Percentiles rank a stretch among this genome's conserved stretches.
Conservation (phyloP, 2,113 vertebrate genomes). For the Tamias sibiricus region DNA sequence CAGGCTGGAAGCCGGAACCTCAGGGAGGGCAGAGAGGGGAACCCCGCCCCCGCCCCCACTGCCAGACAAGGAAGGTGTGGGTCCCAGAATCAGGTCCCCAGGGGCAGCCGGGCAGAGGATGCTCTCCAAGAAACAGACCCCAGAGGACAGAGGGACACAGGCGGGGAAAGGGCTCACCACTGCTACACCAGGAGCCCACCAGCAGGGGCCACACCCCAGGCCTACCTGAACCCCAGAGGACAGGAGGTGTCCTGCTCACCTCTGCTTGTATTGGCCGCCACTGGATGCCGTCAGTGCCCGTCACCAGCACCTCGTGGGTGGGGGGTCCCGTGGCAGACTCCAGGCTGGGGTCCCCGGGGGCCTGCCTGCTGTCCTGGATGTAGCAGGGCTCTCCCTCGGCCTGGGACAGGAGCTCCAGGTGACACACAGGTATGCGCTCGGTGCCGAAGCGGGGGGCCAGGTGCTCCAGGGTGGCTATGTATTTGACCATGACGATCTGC, state of each 20-base stretch:
- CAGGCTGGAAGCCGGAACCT: background rate
- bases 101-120: background rate
- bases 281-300: conserved; percentile 89
- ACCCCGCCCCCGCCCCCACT: no score
- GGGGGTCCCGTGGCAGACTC: accelerated
- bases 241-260: conserved; percentile 69
- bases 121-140: background rate
- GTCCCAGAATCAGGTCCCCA: background rate
- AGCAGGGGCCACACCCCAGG: background rate
- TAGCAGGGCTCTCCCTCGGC: conserved; percentile 80
- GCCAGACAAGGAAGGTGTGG: background rate
- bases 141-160: background rate
- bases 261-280: conserved; percentile 83
- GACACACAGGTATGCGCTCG: conserved; percentile 85
- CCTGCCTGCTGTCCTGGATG: conserved; percentile 32
- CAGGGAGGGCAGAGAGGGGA: background rate
- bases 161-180: background rate
- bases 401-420: conserved; percentile 83
- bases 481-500: conserved; percentile 93
- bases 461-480: conserved; percentile 93
- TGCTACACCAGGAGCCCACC: background rate
- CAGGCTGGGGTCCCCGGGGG: accelerated
- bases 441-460: conserved; percentile 89
- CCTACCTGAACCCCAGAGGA: accelerated
- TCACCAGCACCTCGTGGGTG: conserved; percentile 90